A percentile compares a stretch with the other conserved stretches of the same genome.
phyloP scores from a whole-genome alignment of 2,113 vertebrate species.

The Leucoraja erinaceus region DNA sequence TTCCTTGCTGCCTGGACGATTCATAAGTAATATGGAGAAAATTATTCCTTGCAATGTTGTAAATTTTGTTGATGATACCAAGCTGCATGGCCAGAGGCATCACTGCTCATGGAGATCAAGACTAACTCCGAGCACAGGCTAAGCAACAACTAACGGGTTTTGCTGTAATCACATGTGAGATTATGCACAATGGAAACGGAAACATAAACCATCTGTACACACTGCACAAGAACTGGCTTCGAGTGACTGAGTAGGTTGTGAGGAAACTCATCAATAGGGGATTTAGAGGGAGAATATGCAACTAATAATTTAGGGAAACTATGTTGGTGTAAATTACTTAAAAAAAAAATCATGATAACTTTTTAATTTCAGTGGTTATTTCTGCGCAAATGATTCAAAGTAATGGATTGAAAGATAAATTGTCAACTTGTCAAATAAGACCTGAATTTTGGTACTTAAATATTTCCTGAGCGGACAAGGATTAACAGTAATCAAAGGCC shows the following conservation, averaged over 20 bases:
- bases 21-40: background rate
- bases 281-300: background rate
- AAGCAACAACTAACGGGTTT: background rate
- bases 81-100: slow-evolving; percentile 18
- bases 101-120: background rate
- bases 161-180: background rate
- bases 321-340: background rate
- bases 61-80: slow-evolving; percentile 17
- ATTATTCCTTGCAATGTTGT: background rate
- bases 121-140: background rate
- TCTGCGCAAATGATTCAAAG: background rate
- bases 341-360: background rate
- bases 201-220: background rate
- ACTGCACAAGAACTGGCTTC: background rate
- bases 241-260: background rate
- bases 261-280: background rate
- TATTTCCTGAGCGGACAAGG: background rate
- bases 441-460: background rate
- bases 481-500: background rate
- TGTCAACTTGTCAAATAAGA: background rate
- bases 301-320: background rate
- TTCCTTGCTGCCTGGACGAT: background rate
- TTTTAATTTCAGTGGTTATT: background rate
- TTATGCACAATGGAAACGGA: background rate
- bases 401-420: background rate